These are phyloP conservation scores for Oreohelix idahoensis DNA, from an alignment of 1,140 invertebrate genomes.

Conservation along the genomic window DNA sequence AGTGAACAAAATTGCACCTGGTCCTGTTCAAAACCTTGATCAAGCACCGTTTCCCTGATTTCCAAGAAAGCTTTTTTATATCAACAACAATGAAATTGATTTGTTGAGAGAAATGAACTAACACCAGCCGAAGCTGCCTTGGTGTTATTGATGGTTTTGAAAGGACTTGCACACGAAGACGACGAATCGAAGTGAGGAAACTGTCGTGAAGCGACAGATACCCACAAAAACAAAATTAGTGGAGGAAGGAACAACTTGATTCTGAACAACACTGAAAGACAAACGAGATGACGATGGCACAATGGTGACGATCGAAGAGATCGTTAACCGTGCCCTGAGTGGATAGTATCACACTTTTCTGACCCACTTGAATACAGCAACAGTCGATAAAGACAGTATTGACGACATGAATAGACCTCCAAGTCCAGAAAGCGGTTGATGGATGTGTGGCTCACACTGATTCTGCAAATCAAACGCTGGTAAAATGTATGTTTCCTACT, in stretches of 20 bases:
- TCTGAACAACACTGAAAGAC: neutral
- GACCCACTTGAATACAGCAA: neutral
- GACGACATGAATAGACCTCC: slow-evolving; percentile 6
- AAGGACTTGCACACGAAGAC: neutral
- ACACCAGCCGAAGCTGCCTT: neutral
- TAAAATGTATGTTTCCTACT: neutral
- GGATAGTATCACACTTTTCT: neutral
- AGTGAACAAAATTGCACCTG: neutral
- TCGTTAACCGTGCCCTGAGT: neutral
- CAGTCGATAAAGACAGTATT: neutral
- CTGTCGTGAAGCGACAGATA: no score
- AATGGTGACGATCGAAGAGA: neutral
- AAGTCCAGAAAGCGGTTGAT: slow-evolving; percentile 23
- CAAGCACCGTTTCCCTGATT: neutral
- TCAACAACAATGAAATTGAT: neutral
- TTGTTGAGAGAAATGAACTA: neutral
- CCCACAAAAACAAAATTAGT: neutral
- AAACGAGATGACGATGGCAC: neutral
- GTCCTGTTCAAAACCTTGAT: neutral
- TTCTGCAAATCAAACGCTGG: neutral
- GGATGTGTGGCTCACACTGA: slow-evolving; percentile 26
- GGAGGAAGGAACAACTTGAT: no score
- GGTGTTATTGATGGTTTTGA: neutral
- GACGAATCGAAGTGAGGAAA: neutral
- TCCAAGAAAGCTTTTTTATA: slow-evolving; percentile 15